These are phyloP conservation scores for Brachyhypopomus occidentalis DNA, from an alignment of 2,113 vertebrate species.

Conservation along the genomic window DNA sequence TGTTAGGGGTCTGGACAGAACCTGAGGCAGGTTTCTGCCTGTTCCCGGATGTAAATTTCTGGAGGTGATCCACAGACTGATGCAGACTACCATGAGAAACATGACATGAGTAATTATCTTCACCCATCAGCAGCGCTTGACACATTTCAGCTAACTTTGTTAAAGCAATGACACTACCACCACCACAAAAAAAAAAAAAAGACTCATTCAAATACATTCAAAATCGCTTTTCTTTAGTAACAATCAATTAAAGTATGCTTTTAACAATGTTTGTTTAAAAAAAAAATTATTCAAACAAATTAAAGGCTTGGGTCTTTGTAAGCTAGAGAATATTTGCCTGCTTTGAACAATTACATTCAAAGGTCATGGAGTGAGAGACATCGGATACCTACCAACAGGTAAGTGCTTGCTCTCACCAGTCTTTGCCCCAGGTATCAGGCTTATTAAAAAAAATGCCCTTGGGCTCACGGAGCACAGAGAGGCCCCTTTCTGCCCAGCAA, in stretches of 20 bases:
- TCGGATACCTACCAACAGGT: conserved; percentile 22
- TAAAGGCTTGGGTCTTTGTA: not conserved
- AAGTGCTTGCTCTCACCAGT: not conserved
- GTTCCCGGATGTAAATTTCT: not conserved
- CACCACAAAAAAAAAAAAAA: not conserved
- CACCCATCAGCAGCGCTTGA: not conserved
- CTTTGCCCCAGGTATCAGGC: not conserved
- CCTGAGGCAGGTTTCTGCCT: not conserved
- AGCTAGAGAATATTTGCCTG: not conserved
- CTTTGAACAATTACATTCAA: not conserved
- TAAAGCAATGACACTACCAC: not conserved
- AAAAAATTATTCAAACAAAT: not conserved
- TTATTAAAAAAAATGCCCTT: not conserved
- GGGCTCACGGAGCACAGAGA: not conserved
- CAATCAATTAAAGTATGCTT: not conserved
- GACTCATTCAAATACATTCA: not conserved
- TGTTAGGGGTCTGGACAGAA: not conserved
- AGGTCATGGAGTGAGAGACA: conserved; percentile 10
- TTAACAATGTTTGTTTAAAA: not conserved
- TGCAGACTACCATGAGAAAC: not conserved
- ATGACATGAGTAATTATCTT: not conserved
- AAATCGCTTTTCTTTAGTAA: not conserved
- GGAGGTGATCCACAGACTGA: not conserved
- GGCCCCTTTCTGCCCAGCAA: not conserved
- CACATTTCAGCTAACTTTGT: not conserved